These are phyloP conservation scores for Micrasema minimum DNA, from an alignment of 1,140 invertebrate species.

Conservation along the genomic window DNA sequence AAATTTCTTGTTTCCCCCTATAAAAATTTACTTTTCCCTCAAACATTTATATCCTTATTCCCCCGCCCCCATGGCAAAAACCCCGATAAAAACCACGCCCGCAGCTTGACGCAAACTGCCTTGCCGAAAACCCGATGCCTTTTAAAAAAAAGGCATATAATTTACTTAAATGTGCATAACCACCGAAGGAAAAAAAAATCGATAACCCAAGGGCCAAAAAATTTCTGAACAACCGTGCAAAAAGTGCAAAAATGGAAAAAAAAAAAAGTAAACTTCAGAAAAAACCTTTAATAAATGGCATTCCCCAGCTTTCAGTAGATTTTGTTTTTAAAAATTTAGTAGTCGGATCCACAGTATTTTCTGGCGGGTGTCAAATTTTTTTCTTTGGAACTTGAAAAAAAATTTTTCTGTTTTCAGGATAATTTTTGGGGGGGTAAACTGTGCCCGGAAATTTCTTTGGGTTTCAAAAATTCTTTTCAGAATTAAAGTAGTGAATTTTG, in stretches of 20 bases:
- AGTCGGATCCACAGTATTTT: slow-evolving; percentile 7
- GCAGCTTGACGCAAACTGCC: too few relatives aligned
- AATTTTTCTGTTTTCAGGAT: slow-evolving; percentile 74
- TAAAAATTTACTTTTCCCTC: too few relatives aligned
- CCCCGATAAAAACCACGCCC: too few relatives aligned
- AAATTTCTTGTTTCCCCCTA: too few relatives aligned
- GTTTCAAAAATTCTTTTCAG: slow-evolving; percentile 93
- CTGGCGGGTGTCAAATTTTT: slow-evolving; percentile 13
- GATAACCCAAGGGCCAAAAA: background rate
- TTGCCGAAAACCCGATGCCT: too few relatives aligned
- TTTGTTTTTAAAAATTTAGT: background rate
- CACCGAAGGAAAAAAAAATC: too few relatives aligned
- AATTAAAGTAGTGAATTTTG: slow-evolving; percentile 97
- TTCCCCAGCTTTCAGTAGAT: too few relatives aligned
- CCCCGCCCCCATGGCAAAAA: too few relatives aligned
- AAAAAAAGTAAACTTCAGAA: background rate
- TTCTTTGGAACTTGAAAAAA: background rate
- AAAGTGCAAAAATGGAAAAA: background rate
- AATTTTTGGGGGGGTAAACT: slow-evolving; percentile 98
- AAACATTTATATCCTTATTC: too few relatives aligned
- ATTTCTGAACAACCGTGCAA: background rate
- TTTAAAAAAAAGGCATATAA: too few relatives aligned
- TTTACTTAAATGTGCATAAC: too few relatives aligned
- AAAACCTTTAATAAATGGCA: too few relatives aligned
- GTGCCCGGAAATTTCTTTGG: slow-evolving; percentile 97